These are phyloP conservation scores for Bubo scandiacus DNA, from an alignment of 2,113 vertebrate genomes.

Conservation along the genomic window DNA sequence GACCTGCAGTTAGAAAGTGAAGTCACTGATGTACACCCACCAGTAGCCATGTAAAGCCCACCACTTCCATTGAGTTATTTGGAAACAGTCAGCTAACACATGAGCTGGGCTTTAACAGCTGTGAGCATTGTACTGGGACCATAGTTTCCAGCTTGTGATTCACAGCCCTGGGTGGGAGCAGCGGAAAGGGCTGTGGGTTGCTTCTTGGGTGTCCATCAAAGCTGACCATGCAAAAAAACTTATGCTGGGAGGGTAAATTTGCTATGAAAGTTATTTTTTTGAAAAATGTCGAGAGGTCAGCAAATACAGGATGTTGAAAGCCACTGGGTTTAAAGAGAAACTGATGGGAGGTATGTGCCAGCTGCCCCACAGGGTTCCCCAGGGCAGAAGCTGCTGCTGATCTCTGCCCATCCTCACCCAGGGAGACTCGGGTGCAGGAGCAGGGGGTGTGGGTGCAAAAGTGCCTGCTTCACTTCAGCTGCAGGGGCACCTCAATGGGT, in stretches of 20 bases:
- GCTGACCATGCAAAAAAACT: not conserved
- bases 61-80: not conserved
- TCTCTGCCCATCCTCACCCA: not conserved
- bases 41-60: not conserved
- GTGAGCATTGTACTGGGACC: not conserved
- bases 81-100: not conserved
- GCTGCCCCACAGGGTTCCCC: fast-evolving
- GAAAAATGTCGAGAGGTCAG: not conserved
- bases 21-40: not conserved
- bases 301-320: not conserved
- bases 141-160: not conserved
- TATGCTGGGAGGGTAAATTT: not conserved
- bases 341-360: not conserved
- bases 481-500: not conserved
- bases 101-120: not conserved
- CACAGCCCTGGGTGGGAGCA: not conserved
- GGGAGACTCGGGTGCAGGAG: not conserved
- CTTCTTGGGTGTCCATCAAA: not conserved
- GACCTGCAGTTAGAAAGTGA: not conserved
- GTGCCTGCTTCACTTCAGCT: not conserved
- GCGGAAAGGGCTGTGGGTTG: not conserved
- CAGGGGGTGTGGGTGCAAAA: not conserved
- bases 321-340: not conserved
- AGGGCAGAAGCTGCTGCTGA: not conserved
- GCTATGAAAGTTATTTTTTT: not conserved